These are phyloP conservation scores for Trinorchestia longiramus DNA, from an alignment of 1,140 invertebrate species.

Conservation along the genomic window DNA sequence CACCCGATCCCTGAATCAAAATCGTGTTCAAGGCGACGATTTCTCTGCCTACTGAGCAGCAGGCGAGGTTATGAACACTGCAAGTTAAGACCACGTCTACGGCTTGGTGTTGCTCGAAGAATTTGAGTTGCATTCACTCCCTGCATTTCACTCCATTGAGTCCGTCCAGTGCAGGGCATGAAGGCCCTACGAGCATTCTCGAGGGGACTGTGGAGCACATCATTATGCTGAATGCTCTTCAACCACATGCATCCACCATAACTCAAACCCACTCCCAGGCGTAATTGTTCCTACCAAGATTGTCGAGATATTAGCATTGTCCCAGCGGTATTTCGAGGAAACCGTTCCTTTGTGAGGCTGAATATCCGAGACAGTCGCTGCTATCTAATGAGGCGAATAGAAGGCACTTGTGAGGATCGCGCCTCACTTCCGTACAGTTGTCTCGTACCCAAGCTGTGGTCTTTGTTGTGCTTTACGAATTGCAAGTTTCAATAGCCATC, in stretches of 20 bases:
- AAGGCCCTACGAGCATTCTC: not conserved
- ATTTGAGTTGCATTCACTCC: not conserved
- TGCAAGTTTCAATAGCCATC: not conserved
- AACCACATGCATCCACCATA: slow-evolving; percentile 39
- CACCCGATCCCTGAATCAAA: not conserved
- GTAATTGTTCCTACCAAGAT: slow-evolving; percentile 47
- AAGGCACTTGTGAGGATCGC: not conserved
- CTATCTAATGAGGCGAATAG: slow-evolving; percentile 37
- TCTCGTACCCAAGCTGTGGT: not conserved
- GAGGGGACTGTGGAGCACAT: slow-evolving; percentile 6
- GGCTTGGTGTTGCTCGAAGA: not conserved
- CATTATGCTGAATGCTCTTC: slow-evolving; percentile 13
- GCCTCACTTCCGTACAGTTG: not conserved
- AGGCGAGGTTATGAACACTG: not conserved
- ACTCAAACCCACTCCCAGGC: slow-evolving; percentile 16
- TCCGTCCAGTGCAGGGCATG: not conserved
- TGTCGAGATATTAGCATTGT: slow-evolving; percentile 53
- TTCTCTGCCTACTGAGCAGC: not conserved
- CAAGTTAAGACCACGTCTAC: not conserved
- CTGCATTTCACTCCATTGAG: slow-evolving; percentile 44
- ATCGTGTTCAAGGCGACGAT: not conserved
- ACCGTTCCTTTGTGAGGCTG: not conserved
- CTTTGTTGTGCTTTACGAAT: not conserved
- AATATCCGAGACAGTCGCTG: not conserved
- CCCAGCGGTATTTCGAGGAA: slow-evolving; percentile 1